These are phyloP conservation scores for Hedychridium roseum DNA, from an alignment of 2,888 invertebrate species.

Conservation along the genomic window DNA sequence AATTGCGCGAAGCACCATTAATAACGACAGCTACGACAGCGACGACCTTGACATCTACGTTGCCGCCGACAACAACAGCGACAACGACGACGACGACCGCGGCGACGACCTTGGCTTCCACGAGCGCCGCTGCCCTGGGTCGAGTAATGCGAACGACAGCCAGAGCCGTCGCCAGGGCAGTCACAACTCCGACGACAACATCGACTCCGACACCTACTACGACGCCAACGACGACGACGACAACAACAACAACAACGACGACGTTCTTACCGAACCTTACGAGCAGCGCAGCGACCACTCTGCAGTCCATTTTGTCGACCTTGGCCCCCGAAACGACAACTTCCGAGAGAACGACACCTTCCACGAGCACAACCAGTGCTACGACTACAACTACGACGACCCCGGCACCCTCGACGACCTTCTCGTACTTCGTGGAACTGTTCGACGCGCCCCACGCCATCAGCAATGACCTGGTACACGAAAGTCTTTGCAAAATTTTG, in stretches of 20 bases:
- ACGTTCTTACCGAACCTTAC: conserved; percentile 58
- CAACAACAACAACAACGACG: conserved; percentile 59
- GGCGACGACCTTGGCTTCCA: conserved; percentile 65
- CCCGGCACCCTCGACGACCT: conserved; percentile 64
- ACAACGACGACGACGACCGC: conserved; percentile 63
- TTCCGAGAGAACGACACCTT: conserved; percentile 60
- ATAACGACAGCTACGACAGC: conserved; percentile 64
- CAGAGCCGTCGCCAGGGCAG: conserved; percentile 49
- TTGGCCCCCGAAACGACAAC: conserved; percentile 61
- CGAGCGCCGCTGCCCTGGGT: conserved; percentile 56
- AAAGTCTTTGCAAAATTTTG: conserved; percentile 2
- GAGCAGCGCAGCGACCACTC: conserved; percentile 51
- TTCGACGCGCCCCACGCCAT: conserved; percentile 45
- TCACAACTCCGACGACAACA: conserved; percentile 65
- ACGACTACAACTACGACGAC: conserved; percentile 64
- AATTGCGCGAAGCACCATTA: conserved; percentile 66
- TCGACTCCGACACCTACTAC: conserved; percentile 61
- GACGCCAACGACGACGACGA: conserved; percentile 45
- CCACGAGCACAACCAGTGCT: conserved; percentile 64
- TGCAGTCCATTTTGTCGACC: conserved; percentile 51
- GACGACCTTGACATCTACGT: conserved; percentile 64
- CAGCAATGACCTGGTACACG: conserved; percentile 33
- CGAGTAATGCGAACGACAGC: conserved; percentile 56
- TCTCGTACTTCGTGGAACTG: conserved; percentile 65
- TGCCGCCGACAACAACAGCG: conserved; percentile 47